Evolutionary conservation across 2,113 vertebrate species (phyloP), one percentile per base, ranked within the genome.

Genomic region (Nycticebus coucang): DNA sequence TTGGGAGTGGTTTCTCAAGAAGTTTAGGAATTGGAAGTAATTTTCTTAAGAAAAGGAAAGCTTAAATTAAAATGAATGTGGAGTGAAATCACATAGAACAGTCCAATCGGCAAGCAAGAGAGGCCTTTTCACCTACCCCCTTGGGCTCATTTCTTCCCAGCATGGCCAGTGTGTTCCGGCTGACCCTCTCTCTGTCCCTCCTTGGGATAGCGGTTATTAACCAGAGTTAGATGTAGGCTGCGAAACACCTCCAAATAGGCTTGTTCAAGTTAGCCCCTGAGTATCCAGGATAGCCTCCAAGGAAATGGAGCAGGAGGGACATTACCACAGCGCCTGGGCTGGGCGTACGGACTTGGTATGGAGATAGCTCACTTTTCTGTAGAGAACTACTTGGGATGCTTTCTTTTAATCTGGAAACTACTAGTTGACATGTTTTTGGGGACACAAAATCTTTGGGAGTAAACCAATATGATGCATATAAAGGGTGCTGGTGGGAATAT

Each of bases 1-100:
- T 37, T 64, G 94, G 60, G 59, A 80, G 78, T 30, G 75, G 12
- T 84, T 96, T 98, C 96, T 97, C 14, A 24, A 53, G 57, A 97
- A 93, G 41, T 94, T 41, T 80, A 77, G 19, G 96, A 97, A 89
- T 57, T 87, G 33, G 87, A 97, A 97, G 69, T 62, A 62, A 57
- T 96, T 92, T 97, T 97, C 93, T 87, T 55, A 95, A 89, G 68
- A 87, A 97, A 97, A 72, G 2, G 62, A 84, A 95, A 24, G 35
- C 72, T 72, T 91, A 79, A 95, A 91, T 87, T 87, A 80, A 97
- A 96, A 92, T 69, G 4, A 80, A 66, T 22, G n/a, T 28, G 9
- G 28, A 97, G 15, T 30, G 33, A 60, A 75, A 26, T 78, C 96
- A 53, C 0, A 0, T 0, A 4, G 5, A 89, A 45, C 15, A 57